Evolutionary conservation across 2,113 vertebrate species (phyloP).

Genomic region (Oncorhynchus masou): DNA sequence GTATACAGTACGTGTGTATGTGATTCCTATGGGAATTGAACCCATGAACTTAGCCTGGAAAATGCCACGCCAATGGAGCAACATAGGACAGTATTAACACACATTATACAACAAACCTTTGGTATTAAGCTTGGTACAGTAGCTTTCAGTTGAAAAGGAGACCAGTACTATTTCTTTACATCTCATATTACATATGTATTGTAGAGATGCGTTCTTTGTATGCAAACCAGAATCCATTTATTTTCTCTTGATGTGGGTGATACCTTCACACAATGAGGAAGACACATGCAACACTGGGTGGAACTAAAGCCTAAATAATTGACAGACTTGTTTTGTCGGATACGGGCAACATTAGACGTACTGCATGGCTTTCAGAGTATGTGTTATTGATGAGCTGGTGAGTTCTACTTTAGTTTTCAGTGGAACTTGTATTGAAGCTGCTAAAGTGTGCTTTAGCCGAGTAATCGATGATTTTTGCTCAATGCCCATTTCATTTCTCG

Average conservation of each 20-base stretch:
- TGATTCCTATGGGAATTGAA: no score
- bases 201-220: constrained; percentile 5
- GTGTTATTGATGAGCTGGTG: constrained; percentile 71
- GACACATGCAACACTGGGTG: constrained; percentile 59
- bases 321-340: constrained; percentile 64
- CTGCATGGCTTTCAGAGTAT: constrained; percentile 59
- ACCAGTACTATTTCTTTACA: not conserved
- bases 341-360: constrained; percentile 69
- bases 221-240: constrained; percentile 26
- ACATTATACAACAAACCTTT: no score
- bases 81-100: no score
- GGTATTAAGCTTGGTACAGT: no score
- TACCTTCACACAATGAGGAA: constrained; percentile 29
- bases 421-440: constrained; percentile 27
- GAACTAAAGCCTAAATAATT: constrained; percentile 64
- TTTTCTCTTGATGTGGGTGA: constrained; percentile 43
- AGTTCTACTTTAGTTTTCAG: constrained; percentile 43
- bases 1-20: no score
- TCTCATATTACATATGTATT: not conserved
- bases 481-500: constrained; percentile 1
- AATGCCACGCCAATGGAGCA: no score
- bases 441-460: constrained; percentile 21
- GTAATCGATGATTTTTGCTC: constrained; percentile 8
- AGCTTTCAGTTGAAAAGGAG: not conserved
- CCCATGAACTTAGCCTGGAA: no score